Evolutionary conservation across 2,797 vertebrate species (phyloP).

Genomic region (Arremon brunneinucha): DNA sequence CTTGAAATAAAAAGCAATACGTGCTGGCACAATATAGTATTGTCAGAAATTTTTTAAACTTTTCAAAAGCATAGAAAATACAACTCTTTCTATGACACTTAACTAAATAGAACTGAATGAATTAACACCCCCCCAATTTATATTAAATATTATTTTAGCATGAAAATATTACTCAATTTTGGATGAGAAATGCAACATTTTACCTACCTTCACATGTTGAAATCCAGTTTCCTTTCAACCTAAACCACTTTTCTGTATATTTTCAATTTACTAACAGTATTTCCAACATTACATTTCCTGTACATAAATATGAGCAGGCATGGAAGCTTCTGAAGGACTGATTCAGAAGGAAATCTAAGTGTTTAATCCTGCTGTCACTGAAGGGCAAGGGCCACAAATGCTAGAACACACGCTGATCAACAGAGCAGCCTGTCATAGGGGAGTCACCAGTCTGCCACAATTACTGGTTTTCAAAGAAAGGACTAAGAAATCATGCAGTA

Average conservation of each 20-base stretch:
- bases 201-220: constrained; percentile 5
- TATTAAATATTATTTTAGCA: background rate
- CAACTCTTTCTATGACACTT: background rate
- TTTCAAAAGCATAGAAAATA: background rate
- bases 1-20: background rate
- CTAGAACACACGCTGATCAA: background rate
- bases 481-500: background rate
- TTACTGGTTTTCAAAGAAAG: background rate
- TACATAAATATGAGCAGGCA: background rate
- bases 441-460: background rate
- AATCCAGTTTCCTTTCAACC: background rate
- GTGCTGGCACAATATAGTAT: background rate
- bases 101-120: background rate
- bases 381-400: background rate
- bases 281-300: background rate
- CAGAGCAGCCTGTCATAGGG: fast-evolving
- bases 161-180: background rate
- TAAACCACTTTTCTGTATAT: background rate
- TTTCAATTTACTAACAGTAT: background rate
- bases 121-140: background rate
- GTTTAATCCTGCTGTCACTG: background rate
- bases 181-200: background rate
- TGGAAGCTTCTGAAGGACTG: background rate
- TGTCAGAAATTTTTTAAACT: background rate
- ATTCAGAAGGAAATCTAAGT: background rate